Conservation (phyloP, 2,113 vertebrate species). For the Colius striatus region DNA sequence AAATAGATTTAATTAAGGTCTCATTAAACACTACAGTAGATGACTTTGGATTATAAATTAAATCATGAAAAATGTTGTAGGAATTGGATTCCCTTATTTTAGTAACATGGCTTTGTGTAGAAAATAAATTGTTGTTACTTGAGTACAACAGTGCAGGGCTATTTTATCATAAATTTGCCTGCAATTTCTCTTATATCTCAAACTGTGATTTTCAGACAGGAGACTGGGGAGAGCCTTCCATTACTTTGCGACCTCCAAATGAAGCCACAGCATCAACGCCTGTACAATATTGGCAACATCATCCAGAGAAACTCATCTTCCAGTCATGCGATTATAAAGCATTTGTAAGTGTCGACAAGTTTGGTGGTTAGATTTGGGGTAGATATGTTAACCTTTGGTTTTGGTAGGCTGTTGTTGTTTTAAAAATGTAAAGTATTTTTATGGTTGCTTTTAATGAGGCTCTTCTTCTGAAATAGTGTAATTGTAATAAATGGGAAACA, state of each 20-base stretch:
- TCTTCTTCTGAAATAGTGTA: not conserved
- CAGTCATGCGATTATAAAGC: conserved; percentile 99
- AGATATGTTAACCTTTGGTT: not conserved
- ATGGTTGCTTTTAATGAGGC: not conserved
- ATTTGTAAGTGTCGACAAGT: conserved; percentile 87
- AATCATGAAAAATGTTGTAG: not conserved
- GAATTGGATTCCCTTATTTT: not conserved
- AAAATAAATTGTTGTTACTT: conserved; percentile 27
- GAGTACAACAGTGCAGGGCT: not conserved
- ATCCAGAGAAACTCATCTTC: conserved; percentile 99
- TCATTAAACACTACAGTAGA: conserved; percentile 32
- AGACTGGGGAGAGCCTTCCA: conserved; percentile 98
- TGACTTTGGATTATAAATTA: conserved; percentile 43
- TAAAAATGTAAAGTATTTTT: not conserved
- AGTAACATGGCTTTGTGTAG: not conserved
- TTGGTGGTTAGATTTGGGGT: not conserved
- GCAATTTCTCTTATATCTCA: conserved; percentile 52
- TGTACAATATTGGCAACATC: conserved; percentile 98
- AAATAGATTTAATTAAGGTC: conserved; percentile 60
- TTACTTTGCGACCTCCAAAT: conserved; percentile 94
- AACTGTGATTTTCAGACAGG: conserved; percentile 90
- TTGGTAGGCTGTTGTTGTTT: not conserved
- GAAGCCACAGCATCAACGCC: conserved; percentile 97
- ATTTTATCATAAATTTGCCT: not conserved
- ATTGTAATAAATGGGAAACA: not conserved